These are phyloP conservation scores for Trogon melanurus DNA, from an alignment of 2,113 vertebrate genomes.

Conservation along the genomic window DNA sequence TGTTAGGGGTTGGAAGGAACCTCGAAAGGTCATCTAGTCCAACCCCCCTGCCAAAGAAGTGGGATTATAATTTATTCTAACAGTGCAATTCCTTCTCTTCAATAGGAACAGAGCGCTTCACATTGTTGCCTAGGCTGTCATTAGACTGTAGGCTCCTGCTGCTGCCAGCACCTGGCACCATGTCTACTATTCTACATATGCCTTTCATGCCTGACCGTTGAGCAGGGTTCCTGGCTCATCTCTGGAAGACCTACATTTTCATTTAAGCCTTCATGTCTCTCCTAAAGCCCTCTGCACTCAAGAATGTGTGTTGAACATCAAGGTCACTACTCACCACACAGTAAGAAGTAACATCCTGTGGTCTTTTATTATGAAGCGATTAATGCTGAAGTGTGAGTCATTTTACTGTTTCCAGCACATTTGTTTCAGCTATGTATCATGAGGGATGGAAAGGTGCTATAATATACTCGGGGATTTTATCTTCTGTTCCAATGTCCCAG, in stretches of 20 bases:
- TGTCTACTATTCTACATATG: background rate
- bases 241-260: background rate
- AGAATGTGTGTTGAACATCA: background rate
- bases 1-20: too few species aligned
- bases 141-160: background rate
- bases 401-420: background rate
- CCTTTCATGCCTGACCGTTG: background rate
- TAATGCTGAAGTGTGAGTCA: constrained; percentile 34
- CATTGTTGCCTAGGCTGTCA: background rate
- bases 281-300: background rate
- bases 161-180: background rate
- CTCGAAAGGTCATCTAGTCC: too few species aligned
- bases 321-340: background rate
- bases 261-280: background rate
- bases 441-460: constrained; percentile 2
- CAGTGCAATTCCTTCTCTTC: background rate
- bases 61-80: background rate
- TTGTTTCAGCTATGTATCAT: constrained; percentile 17
- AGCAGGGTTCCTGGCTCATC: background rate
- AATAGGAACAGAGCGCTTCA: background rate
- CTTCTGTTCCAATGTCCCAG: background rate
- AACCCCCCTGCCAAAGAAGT: too few species aligned
- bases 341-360: background rate
- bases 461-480: background rate
- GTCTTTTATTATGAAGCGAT: background rate